Base-by-base conservation (phyloP, 2,888 invertebrate species). In the Gari tellinella region DNA sequence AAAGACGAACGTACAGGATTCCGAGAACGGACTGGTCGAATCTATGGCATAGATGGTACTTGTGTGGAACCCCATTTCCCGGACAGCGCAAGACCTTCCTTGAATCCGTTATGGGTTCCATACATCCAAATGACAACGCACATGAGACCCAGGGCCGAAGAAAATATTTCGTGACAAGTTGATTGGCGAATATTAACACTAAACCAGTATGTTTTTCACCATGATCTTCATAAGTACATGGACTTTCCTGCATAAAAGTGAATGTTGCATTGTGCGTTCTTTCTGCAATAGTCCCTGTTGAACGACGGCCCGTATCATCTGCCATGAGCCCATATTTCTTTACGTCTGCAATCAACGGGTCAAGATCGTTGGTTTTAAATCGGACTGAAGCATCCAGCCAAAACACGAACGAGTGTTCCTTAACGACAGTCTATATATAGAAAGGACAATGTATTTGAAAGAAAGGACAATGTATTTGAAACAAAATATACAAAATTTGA, bases 361-460 rank as follows among this genome's bases (percentile, higher is more conserved):
- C 60, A n/a, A 78, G 57, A 52, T 78, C 46, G 0, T 40, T 53
- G 0, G 69, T 70, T 15, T 48, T 53, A 38, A 78, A 78, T 25
- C 78, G 40, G 15, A 78, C 63, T 1, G 66, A 66, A 1, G 78
- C 62, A 53, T 78, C 78, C 73, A 78, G 73, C 78, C 78, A 78
- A 10, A 70, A 41, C 25, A 78, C 73, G 63, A 78, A 73, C 14
- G 73, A 65, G 23, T 73, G 73, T 14, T 66, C 49, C 31, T 43
- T 66, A 25, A 53, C 51, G 17, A 56, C 66, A 15, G 66, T 19
- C 78, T 78, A 63, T 15, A 67, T 66, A 51, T 21, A 25, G 10
- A 52, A 55, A 62, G 17, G 21, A n/a, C n/a, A n/a, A n/a, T n/a
- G n/a, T n/a, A n/a, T n/a, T n/a, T n/a, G n/a, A n/a, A n/a, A n/a